Conservation (phyloP, 2,888 invertebrate species). For the Sesia apiformis region DNA sequence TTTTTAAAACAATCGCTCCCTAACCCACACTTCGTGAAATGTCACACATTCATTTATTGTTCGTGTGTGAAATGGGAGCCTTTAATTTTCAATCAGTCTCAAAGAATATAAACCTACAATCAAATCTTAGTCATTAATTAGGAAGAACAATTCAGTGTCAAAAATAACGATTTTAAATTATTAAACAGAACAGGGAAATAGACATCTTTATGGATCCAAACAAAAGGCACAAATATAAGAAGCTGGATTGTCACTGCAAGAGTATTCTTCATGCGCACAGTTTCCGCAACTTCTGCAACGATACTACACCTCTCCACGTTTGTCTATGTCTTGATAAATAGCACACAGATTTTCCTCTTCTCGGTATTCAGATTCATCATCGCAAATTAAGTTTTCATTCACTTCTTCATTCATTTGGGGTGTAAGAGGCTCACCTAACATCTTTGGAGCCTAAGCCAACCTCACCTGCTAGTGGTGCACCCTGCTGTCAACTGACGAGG, state of each 20-base stretch:
- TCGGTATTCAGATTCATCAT: conserved; percentile 16
- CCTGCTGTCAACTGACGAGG: too few relatives aligned
- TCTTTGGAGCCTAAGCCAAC: too few relatives aligned
- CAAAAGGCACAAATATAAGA: conserved; percentile 7
- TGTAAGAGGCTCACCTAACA: too few relatives aligned
- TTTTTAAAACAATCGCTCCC: conserved; percentile 6
- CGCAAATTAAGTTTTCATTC: conserved; percentile 8
- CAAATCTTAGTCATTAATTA: neutral
- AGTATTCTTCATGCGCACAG: conserved; percentile 5
- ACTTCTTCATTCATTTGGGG: conserved; percentile 3
- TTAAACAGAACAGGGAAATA: neutral
- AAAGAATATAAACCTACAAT: neutral
- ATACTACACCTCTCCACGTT: conserved; percentile 16
- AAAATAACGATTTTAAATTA: neutral
- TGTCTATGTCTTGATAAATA: conserved; percentile 15
- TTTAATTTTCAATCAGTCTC: neutral
- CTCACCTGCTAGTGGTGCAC: too few relatives aligned
- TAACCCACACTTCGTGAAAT: conserved; percentile 7
- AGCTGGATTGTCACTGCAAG: conserved; percentile 9
- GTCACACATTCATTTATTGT: conserved; percentile 3
- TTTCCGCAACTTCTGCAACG: conserved; percentile 15
- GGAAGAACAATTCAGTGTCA: too few relatives aligned
- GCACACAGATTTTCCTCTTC: conserved; percentile 13
- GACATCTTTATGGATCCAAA: conserved; percentile 5
- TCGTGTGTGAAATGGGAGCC: too few relatives aligned